Evolutionary conservation across 2,888 invertebrate species (phyloP).

Genomic region (Eremobia ochroleuca): DNA sequence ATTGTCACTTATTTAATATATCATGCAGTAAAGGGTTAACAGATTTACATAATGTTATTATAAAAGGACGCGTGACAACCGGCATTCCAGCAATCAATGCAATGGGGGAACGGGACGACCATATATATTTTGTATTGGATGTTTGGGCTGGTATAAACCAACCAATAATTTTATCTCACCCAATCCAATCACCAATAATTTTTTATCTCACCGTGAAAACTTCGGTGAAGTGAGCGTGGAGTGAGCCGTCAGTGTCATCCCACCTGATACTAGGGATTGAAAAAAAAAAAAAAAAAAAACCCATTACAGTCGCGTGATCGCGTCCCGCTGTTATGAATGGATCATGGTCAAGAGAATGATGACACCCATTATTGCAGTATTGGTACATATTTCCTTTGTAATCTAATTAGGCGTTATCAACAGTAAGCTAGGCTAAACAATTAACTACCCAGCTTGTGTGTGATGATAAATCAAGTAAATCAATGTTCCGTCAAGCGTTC

Average conservation of each 20-base stretch:
- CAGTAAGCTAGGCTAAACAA: neutral
- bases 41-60: neutral
- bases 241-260: no score
- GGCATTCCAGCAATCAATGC: neutral
- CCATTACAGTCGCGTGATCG: no score
- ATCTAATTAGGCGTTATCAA: neutral
- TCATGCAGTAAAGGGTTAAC: no score
- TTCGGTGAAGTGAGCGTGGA: no score
- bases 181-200: no score
- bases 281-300: no score
- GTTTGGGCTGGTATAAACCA: neutral
- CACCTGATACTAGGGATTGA: no score
- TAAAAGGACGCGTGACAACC: neutral
- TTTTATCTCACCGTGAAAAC: no score
- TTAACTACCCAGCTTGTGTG: neutral
- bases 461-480: slow-evolving; percentile 13
- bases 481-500: slow-evolving; percentile 2
- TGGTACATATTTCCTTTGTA: neutral
- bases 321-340: slow-evolving; percentile 6
- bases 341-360: neutral
- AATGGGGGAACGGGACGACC: neutral
- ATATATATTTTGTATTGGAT: slow-evolving; percentile 2
- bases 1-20: no score
- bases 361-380: neutral
- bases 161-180: no score